Percentiles rank a stretch among this genome's conserved stretches.
phyloP scores from a whole-genome alignment of 2,113 vertebrate genomes.

The Azemiops feae region DNA sequence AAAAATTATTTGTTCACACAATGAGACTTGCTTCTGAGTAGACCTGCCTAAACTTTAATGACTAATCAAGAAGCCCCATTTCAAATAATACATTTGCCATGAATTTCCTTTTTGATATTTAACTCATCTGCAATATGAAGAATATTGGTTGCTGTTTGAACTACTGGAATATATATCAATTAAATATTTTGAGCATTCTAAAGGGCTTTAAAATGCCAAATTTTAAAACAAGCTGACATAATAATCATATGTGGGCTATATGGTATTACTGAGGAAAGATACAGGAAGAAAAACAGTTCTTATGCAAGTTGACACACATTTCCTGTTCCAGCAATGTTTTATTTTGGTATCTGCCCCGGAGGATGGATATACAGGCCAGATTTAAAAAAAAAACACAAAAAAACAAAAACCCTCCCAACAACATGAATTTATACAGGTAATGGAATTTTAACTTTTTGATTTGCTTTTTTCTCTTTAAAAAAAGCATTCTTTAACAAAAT shows the following conservation, averaged over 20 bases:
- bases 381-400: neutral
- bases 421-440: constrained; percentile 43
- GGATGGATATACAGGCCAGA: constrained; percentile 49
- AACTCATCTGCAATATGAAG: neutral
- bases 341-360: constrained; percentile 51
- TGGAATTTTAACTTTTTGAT: constrained; percentile 21
- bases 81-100: neutral
- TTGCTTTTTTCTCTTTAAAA: constrained; percentile 16
- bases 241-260: neutral
- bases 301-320: constrained; percentile 58
- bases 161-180: neutral
- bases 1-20: neutral
- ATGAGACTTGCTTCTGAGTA: neutral
- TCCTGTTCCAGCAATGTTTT: constrained; percentile 61
- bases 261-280: neutral
- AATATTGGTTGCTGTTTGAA: neutral
- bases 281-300: constrained; percentile 11
- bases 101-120: neutral
- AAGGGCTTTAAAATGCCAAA: neutral
- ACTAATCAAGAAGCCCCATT: neutral
- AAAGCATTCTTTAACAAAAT: constrained; percentile 28
- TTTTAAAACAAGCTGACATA: neutral
- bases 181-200: neutral
- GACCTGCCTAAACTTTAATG: neutral
- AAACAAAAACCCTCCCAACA: neutral